phyloP scores from a whole-genome alignment of 2,888 invertebrate genomes.

The Trisateles emortualis region DNA sequence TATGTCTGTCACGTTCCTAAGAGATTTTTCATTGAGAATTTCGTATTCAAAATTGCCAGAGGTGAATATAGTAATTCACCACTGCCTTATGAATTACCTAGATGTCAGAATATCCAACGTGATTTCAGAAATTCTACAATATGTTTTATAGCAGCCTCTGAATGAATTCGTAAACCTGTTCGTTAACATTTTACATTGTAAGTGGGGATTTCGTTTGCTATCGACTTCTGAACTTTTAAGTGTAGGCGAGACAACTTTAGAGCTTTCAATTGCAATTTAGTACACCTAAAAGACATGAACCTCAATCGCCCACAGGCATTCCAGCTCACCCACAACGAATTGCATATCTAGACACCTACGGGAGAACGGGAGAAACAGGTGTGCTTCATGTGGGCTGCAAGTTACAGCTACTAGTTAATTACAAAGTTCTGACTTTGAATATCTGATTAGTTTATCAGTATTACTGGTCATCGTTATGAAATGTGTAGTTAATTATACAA shows the following conservation, averaged over 20 bases:
- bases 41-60: constrained; percentile 64
- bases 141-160: background rate
- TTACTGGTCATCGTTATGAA: background rate
- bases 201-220: constrained; percentile 12
- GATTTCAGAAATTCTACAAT: background rate
- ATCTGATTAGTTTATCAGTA: background rate
- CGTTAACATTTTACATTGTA: constrained; percentile 9
- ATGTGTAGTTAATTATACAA: background rate
- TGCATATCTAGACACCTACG: constrained; percentile 31
- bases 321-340: constrained; percentile 39
- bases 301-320: constrained; percentile 44
- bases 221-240: constrained; percentile 23
- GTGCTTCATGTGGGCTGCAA: constrained; percentile 25
- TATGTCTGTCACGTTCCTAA: constrained; percentile 65
- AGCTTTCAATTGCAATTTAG: constrained; percentile 39
- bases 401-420: constrained; percentile 17
- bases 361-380: constrained; percentile 35
- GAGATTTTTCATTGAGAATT: constrained; percentile 72
- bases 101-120: background rate
- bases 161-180: constrained; percentile 15
- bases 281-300: constrained; percentile 30
- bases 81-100: constrained; percentile 1
- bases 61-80: constrained; percentile 54
- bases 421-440: constrained; percentile 1
- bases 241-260: constrained; percentile 35